Evolutionary conservation across 2,888 invertebrate species (phyloP), one percentile per base, ranked within the genome.

Genomic region (Lacanobia wlatinum): DNA sequence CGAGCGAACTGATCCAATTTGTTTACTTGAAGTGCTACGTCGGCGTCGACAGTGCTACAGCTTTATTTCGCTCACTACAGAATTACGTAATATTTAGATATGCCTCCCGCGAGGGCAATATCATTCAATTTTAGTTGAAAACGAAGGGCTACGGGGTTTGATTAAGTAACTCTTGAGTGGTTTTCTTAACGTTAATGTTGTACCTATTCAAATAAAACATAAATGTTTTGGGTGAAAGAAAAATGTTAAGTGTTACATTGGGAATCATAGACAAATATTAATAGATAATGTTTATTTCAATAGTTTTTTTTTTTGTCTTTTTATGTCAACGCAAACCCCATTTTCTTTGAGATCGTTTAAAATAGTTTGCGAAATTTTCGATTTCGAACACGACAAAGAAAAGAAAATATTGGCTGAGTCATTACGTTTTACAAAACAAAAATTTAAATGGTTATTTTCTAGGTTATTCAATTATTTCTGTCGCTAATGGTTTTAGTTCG

Each of bases 1-100:
- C 80, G 74, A 87, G 82, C 79, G 80, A 87, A 88, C 85, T 88
- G 87, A 89, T 86, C 88, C 89, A 91, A 91, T 92, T 92, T 91
- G 87, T 90, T 90, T 90, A 87, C 89, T 89, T 87, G 81, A 78
- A 87, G 87, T 84, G 85, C 87, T 88, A 83, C 84, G 80, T 80
- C 86, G 86, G 87, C 86, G 80, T 80, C 86, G 87, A 87, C 86
- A 84, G 84, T 81, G 83, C 83, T 84, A 89, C 87, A 84, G 86
- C 88, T 90, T 89, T 90, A 90, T 91, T 87, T 88, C 81, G 75
- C 79, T 84, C 75, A 75, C 82, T 86, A 87, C 76, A 91, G 90
- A 89, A 85, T 86, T 83, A 81, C 58, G 69, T 69, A 79, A 69
- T 71, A 73, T 81, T 81, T 85, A 86, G 83, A 85, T 79, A 76